phyloP scores from a whole-genome alignment of 1,140 invertebrate species.

The Aphelinus atriplicis region DNA sequence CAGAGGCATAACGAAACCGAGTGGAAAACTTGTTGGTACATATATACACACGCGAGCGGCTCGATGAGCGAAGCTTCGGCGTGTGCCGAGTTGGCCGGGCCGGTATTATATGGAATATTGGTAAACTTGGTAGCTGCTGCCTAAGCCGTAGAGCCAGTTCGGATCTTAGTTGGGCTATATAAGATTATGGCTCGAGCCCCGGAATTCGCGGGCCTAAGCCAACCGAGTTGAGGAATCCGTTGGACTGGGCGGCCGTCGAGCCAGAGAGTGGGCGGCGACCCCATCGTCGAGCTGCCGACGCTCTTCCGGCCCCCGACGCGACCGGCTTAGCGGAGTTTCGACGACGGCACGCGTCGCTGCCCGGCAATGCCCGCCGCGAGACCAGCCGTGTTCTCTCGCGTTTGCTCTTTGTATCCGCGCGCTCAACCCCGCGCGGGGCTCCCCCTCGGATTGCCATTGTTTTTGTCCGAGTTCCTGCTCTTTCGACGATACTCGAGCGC shows the following conservation, averaged over 20 bases:
- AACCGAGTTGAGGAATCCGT: neutral
- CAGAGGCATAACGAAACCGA: too few relatives aligned
- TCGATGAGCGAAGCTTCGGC: slow-evolving; percentile 6
- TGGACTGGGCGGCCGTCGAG: neutral
- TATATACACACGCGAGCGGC: neutral
- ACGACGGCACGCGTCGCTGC: too few relatives aligned
- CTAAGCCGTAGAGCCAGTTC: slow-evolving; percentile 16
- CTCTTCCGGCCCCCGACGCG: too few relatives aligned
- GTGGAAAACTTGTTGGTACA: neutral
- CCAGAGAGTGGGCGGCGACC: slow-evolving; percentile 13
- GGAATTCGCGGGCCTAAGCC: slow-evolving; percentile 17
- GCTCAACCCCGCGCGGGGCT: too few relatives aligned
- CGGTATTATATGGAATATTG: slow-evolving; percentile 31
- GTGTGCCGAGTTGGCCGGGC: neutral
- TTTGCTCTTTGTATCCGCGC: too few relatives aligned
- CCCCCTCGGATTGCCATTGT: too few relatives aligned
- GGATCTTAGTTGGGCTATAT: slow-evolving; percentile 34
- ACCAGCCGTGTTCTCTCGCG: too few relatives aligned
- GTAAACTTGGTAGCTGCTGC: slow-evolving; percentile 27
- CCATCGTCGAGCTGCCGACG: neutral
- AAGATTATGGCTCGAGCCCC: slow-evolving; percentile 25
- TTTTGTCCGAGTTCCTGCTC: too few relatives aligned
- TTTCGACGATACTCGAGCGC: too few relatives aligned
- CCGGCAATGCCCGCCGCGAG: too few relatives aligned
- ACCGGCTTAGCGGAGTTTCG: too few relatives aligned